Evolutionary conservation across 1,140 invertebrate genomes (phyloP).

Genomic region (Diachasmimorpha longicaudata): DNA sequence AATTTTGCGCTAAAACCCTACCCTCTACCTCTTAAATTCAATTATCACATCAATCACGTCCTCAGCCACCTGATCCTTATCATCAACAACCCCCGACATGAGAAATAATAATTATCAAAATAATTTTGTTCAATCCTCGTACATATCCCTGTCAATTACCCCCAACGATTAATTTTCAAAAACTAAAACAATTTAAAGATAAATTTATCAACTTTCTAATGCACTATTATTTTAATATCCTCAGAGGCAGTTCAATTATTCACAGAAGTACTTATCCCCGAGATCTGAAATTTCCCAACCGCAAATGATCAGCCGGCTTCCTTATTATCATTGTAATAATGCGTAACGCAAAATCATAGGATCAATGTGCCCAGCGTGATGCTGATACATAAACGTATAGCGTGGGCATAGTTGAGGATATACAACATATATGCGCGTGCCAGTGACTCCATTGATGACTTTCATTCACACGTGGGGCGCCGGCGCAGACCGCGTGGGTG

Average conservation of each 20-base stretch:
- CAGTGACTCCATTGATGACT: conserved; percentile 31
- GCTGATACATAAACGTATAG: neutral
- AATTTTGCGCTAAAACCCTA: neutral
- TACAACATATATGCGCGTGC: conserved; percentile 6
- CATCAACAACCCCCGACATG: neutral
- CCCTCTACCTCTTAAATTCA: no score
- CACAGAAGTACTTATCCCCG: neutral
- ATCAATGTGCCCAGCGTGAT: neutral
- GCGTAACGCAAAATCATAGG: neutral
- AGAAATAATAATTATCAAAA: neutral
- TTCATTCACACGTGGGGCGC: conserved; percentile 36
- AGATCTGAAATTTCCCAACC: neutral
- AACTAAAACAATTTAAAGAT: no score
- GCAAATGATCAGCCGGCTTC: neutral
- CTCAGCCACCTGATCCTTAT: no score
- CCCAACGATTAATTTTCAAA: no score
- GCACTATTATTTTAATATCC: neutral
- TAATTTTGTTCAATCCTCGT: no score
- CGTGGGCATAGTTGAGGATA: neutral
- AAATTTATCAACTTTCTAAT: neutral
- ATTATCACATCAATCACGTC: no score
- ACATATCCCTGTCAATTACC: no score
- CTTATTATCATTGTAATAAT: neutral
- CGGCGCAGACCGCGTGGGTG: conserved; percentile 25
- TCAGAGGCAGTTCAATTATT: neutral